Evolutionary conservation across 2,888 invertebrate genomes (phyloP).

Genomic region (Ennomos fuscantarius): DNA sequence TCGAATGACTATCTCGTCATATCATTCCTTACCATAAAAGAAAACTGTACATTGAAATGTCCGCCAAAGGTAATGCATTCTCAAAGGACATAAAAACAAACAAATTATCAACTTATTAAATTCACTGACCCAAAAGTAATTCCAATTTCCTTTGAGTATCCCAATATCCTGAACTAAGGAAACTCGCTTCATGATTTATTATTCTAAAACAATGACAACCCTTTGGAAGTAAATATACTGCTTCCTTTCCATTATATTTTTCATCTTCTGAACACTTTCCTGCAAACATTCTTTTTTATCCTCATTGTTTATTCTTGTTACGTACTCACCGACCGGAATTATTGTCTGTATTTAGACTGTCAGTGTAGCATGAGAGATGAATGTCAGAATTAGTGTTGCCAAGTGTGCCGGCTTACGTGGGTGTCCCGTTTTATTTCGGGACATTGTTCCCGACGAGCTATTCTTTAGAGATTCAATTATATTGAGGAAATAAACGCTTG

Average conservation of each 20-base stretch:
- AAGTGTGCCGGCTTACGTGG: slow-evolving; percentile 17
- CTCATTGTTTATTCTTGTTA: slow-evolving; percentile 18
- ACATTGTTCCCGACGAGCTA: slow-evolving; percentile 3
- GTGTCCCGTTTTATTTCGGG: slow-evolving; percentile 9
- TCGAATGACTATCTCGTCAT: no score
- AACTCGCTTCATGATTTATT: slow-evolving; percentile 17
- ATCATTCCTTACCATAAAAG: no score
- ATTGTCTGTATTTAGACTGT: slow-evolving; percentile 13
- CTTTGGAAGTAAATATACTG: slow-evolving; percentile 12
- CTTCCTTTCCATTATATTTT: slow-evolving; percentile 19
- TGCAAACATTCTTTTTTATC: slow-evolving; percentile 13
- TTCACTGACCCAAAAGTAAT: slow-evolving; percentile 13
- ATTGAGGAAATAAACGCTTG: slow-evolving; percentile 15
- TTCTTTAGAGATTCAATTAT: slow-evolving; percentile 14
- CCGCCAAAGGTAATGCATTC: no score
- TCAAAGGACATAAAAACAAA: not conserved
- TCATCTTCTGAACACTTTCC: slow-evolving; percentile 14
- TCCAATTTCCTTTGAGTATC: slow-evolving; percentile 21
- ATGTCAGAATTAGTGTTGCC: slow-evolving; percentile 22
- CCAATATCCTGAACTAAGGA: slow-evolving; percentile 13
- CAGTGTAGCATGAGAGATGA: slow-evolving; percentile 13
- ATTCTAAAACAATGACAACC: slow-evolving; percentile 19
- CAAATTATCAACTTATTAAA: slow-evolving; percentile 7
- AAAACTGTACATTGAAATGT: no score
- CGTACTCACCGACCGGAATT: slow-evolving; percentile 8